phyloP scores from a whole-genome alignment of 1,140 invertebrate genomes.

The Pogonus chalceus region DNA sequence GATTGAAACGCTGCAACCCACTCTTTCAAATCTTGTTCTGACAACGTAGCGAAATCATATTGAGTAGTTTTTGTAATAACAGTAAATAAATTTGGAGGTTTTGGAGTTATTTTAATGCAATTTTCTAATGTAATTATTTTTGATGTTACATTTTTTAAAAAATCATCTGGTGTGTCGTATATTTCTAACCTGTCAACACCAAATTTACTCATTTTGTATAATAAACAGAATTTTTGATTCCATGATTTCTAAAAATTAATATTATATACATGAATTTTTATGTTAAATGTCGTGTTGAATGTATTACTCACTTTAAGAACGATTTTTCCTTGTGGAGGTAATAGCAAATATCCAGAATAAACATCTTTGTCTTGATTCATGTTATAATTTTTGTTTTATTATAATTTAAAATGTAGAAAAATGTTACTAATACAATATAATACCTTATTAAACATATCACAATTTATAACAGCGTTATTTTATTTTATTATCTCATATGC shows the following conservation, averaged over 20 bases:
- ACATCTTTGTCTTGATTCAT: conserved; percentile 58
- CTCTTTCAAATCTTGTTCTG: conserved; percentile 58
- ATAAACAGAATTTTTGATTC: conserved; percentile 64
- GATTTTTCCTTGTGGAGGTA: conserved; percentile 56
- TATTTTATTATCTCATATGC: background rate
- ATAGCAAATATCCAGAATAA: conserved; percentile 53
- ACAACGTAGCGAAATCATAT: conserved; percentile 58
- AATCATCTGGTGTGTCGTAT: conserved; percentile 65
- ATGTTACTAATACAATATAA: background rate
- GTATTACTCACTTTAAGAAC: conserved; percentile 40
- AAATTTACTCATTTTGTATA: conserved; percentile 71
- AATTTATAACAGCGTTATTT: background rate
- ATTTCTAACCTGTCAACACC: conserved; percentile 75
- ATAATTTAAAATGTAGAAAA: background rate
- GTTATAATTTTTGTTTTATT: conserved; percentile 12
- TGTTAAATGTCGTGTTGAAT: conserved; percentile 9
- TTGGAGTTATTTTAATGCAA: conserved; percentile 71
- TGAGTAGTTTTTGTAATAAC: conserved; percentile 62
- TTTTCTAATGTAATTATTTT: conserved; percentile 74
- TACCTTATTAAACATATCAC: background rate
- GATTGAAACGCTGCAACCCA: conserved; percentile 70
- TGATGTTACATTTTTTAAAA: conserved; percentile 49
- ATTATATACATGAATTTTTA: conserved; percentile 15
- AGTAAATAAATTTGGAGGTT: conserved; percentile 47
- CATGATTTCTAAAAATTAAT: conserved; percentile 58